Base-by-base conservation (phyloP, 2,797 vertebrate species). In the Eulemur coronatus region DNA sequence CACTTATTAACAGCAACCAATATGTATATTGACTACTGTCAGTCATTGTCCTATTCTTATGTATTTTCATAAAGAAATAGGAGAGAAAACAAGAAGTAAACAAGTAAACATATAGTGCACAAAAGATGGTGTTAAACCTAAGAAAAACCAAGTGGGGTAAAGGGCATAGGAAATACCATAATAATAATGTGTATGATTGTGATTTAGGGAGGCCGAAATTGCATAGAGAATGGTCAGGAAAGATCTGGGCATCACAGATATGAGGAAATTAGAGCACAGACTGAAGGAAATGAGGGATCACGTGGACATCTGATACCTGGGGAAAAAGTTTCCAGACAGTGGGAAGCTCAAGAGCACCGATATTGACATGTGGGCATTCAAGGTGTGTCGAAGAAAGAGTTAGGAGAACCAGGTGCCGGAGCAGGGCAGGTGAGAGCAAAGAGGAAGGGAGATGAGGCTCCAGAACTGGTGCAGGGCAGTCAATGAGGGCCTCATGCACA, bases 291-390 rank as follows among this genome's bases (percentile, higher is more conserved):
- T 35, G 55, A 38, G 20, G n/a, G 17, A 52, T 5, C 10, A n/a
- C 22, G 38, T 7, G 57, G 26, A n/a, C 22, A 69, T 6, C 5
- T 76, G 15, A 52, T 63, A 91, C 26, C 24, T 33, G 8, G 20
- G 18, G 35, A 75, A 81, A 73, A 3, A 33, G 18, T 43, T 26
- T 61, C 24, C n/a, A 18, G 4, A 12, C 22, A 22, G 7, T n/a
- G 12, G 35, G 33, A 82, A 35, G 4, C 9, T 0, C 6, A 18
- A 61, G 35, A 41, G 28, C 5, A 13, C 2, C 6, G 12, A 41
- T 46, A 48, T 0, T 63, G 52, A 26, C 33, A n/a, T 3, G 26
- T 59, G 57, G 26, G 28, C 4, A 4, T 59, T 82, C 38, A 13
- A 22, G 22, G 15, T 15, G 30, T 22, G 4, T 43, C 30, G 30